These are phyloP conservation scores for Opisthocomus hoazin DNA, from an alignment of 2,113 vertebrate genomes.

Conservation along the genomic window DNA sequence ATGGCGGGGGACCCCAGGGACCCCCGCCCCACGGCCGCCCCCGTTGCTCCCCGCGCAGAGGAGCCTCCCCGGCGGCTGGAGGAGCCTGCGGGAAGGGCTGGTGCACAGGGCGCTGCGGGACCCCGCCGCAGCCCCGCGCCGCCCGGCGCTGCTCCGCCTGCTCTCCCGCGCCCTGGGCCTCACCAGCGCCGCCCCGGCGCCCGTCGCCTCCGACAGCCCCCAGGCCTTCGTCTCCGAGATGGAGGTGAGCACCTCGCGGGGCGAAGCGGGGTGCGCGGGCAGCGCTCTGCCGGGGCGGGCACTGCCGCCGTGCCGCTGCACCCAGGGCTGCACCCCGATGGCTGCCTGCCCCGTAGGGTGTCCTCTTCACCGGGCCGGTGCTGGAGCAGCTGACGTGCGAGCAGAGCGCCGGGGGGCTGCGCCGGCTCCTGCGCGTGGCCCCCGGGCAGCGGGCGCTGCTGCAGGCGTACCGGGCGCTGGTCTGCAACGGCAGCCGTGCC, in stretches of 20 bases:
- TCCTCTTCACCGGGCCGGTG: conserved; percentile 76
- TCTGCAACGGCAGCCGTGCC: conserved; percentile 70
- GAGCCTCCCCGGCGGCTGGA: conserved; percentile 58
- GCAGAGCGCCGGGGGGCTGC: conserved; percentile 63
- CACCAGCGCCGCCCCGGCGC: background rate
- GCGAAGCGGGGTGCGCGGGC: rapidly evolving
- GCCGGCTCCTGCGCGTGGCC: conserved; percentile 70
- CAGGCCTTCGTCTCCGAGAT: conserved; percentile 69
- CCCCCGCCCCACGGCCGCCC: rapidly evolving
- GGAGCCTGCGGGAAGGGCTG: conserved; percentile 57
- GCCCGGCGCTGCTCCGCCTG: conserved; percentile 65
- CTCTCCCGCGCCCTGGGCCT: conserved; percentile 75
- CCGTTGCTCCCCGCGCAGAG: conserved; percentile 21
- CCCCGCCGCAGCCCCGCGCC: conserved; percentile 40
- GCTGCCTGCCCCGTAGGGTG: conserved; percentile 57
- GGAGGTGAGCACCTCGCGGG: conserved; percentile 63
- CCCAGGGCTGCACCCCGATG: rapidly evolving
- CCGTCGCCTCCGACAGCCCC: conserved; percentile 50
- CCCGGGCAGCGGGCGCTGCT: conserved; percentile 68
- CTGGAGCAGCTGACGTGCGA: conserved; percentile 84
- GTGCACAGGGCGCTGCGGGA: conserved; percentile 70
- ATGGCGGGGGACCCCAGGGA: background rate
- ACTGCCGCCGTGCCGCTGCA: rapidly evolving
- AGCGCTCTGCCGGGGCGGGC: background rate
- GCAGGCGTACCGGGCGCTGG: conserved; percentile 59